These are phyloP conservation scores for Charanyca ferruginea DNA, from an alignment of 2,888 invertebrate genomes.

Conservation along the genomic window DNA sequence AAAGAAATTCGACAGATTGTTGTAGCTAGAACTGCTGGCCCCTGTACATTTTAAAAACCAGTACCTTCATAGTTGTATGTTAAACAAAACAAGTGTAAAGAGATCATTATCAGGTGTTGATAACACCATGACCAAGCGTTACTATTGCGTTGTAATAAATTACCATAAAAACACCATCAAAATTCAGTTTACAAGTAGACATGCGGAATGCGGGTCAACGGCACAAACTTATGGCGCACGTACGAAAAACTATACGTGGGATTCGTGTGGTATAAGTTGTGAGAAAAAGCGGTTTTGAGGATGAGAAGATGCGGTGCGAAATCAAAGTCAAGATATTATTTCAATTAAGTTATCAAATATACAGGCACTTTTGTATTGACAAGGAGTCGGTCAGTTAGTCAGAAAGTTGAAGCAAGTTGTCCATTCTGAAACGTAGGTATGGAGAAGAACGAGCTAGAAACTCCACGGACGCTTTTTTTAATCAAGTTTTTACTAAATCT, in stretches of 20 bases:
- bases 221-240: constrained; percentile 65
- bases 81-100: constrained; percentile 15
- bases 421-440: too few relatives aligned
- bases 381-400: too few relatives aligned
- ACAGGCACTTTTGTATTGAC: too few relatives aligned
- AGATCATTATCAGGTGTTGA: constrained; percentile 36
- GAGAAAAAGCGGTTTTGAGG: constrained; percentile 16
- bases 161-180: constrained; percentile 72
- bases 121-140: constrained; percentile 31
- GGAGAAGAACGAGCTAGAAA: too few relatives aligned
- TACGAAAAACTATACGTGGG: constrained; percentile 57
- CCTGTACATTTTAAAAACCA: neutral
- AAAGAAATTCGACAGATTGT: too few relatives aligned
- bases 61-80: constrained; percentile 1
- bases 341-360: too few relatives aligned
- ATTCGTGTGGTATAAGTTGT: constrained; percentile 22
- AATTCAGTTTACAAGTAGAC: constrained; percentile 67
- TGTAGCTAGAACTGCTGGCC: too few relatives aligned
- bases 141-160: constrained; percentile 49
- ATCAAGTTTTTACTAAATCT: too few relatives aligned
- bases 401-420: too few relatives aligned
- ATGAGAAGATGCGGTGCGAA: too few relatives aligned
- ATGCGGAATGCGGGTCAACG: constrained; percentile 69
- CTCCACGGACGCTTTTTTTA: too few relatives aligned
- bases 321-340: too few relatives aligned